phyloP scores from a whole-genome alignment of 2,113 vertebrate species.

The Otolemur garnettii region DNA sequence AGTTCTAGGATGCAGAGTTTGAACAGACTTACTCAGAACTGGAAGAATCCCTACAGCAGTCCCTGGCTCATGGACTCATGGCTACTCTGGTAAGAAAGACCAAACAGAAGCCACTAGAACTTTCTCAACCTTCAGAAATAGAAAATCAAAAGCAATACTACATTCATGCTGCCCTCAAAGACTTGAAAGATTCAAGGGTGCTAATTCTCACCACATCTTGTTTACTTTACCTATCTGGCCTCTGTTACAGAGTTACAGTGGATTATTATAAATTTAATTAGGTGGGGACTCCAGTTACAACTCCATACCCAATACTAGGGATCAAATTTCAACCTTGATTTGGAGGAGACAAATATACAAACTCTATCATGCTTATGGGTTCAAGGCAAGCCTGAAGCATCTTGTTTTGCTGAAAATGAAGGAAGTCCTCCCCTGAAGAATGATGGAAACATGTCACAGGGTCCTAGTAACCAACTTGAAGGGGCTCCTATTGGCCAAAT shows the following conservation, averaged over 20 bases:
- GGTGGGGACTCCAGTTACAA: background rate
- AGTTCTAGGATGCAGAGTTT: background rate
- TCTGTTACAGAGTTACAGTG: background rate
- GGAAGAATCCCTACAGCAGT: background rate
- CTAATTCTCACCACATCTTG: background rate
- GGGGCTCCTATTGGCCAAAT: background rate
- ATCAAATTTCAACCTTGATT: background rate
- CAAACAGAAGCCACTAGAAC: background rate
- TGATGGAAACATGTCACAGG: background rate
- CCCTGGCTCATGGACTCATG: background rate
- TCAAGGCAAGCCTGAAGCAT: background rate
- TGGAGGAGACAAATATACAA: background rate
- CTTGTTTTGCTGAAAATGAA: background rate
- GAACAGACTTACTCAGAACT: background rate
- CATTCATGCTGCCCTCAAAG: background rate
- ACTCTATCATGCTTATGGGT: background rate
- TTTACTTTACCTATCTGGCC: background rate
- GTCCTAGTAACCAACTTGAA: background rate
- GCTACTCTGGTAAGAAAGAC: background rate
- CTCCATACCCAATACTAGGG: background rate
- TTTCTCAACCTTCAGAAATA: background rate
- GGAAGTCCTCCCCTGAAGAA: background rate
- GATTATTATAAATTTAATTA: background rate
- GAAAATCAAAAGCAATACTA: background rate
- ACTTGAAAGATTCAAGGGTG: background rate